A percentile compares a stretch with the other conserved stretches of the same genome.
Evolutionary conservation across 2,113 vertebrate genomes (phyloP).

Genomic region (Colinus virginianus): DNA sequence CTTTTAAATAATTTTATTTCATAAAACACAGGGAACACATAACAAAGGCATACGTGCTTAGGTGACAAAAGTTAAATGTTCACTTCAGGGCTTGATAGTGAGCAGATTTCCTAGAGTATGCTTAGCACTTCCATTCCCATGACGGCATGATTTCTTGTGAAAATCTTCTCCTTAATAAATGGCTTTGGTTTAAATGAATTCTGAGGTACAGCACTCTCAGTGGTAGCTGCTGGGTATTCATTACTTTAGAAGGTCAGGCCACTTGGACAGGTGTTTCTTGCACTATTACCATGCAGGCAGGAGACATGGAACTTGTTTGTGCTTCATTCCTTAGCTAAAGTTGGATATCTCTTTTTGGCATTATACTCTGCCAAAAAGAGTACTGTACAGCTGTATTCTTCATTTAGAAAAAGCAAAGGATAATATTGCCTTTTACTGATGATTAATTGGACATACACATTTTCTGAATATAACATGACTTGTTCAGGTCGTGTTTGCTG

Average conservation of each 20-base stretch:
- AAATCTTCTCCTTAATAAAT: slow-evolving; percentile 26
- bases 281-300: neutral
- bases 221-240: neutral
- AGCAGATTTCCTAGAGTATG: neutral
- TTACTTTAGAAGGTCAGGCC: slow-evolving; percentile 41
- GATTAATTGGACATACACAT: neutral
- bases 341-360: neutral
- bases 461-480: neutral
- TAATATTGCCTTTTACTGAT: neutral
- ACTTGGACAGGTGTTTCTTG: slow-evolving; percentile 4
- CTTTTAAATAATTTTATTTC: neutral
- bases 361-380: neutral
- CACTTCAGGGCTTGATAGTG: neutral
- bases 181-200: slow-evolving; percentile 17
- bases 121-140: neutral
- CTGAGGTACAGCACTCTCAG: neutral
- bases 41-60: neutral
- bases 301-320: neutral
- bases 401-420: neutral
- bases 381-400: neutral
- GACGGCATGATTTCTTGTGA: neutral
- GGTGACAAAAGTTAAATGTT: neutral
- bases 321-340: neutral
- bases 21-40: neutral
- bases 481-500: neutral